Conservation (phyloP, 2,888 invertebrate species). For the Altica lythri region DNA sequence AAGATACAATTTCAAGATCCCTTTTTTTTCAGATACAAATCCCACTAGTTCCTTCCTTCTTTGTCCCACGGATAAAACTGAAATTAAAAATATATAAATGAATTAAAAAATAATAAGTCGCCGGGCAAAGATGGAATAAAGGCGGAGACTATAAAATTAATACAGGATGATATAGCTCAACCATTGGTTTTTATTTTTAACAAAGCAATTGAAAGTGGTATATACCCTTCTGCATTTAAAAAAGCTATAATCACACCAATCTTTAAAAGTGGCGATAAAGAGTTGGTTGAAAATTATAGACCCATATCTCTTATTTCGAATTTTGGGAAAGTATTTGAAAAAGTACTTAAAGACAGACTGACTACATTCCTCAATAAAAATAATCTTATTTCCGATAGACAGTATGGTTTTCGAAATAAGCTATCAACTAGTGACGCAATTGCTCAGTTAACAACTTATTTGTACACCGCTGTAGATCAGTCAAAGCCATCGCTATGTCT, state of each 20-base stretch:
- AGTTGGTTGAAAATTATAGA: neutral
- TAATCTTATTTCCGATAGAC: neutral
- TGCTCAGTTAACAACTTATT: neutral
- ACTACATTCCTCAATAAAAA: neutral
- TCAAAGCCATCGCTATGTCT: too few species aligned
- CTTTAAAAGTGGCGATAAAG: neutral
- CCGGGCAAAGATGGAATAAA: neutral
- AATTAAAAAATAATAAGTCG: neutral
- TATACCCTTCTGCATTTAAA: neutral
- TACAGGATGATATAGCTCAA: too few species aligned
- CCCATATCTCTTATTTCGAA: neutral
- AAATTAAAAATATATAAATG: too few species aligned
- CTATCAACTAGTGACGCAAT: neutral
- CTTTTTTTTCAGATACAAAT: too few species aligned
- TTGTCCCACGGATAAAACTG: too few species aligned
- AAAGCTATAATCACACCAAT: neutral
- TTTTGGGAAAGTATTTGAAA: neutral
- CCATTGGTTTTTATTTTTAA: too few species aligned
- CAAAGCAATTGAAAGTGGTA: neutral
- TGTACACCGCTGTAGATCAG: too few species aligned
- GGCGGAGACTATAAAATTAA: neutral
- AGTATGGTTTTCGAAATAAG: neutral
- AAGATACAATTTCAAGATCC: too few species aligned
- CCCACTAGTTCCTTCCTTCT: too few species aligned
- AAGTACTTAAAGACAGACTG: neutral